These are phyloP conservation scores for Eudemis profundana DNA, from an alignment of 2,888 invertebrate genomes.

Conservation along the genomic window DNA sequence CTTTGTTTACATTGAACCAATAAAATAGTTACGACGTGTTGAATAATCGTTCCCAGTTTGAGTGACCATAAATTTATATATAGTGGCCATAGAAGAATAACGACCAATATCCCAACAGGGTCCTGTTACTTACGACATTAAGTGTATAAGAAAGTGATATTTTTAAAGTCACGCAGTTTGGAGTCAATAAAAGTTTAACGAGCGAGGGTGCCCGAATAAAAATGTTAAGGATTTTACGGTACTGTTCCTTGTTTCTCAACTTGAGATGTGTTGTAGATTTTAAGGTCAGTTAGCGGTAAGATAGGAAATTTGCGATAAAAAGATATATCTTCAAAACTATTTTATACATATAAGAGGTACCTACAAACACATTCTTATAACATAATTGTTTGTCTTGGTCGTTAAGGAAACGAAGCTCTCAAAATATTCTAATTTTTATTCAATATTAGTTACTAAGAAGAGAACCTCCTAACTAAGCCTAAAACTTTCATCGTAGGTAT, in stretches of 20 bases:
- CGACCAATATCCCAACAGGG: background rate
- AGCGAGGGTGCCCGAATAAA: slow-evolving; percentile 78
- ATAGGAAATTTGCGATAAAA: background rate
- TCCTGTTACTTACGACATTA: background rate
- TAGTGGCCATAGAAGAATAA: background rate
- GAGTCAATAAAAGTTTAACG: slow-evolving; percentile 84
- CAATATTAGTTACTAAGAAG: too few species aligned
- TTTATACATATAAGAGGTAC: too few species aligned
- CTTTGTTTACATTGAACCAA: slow-evolving; percentile 80
- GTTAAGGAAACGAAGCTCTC: too few species aligned
- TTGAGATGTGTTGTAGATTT: slow-evolving; percentile 44
- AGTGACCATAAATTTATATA: slow-evolving; percentile 84
- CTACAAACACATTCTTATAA: too few species aligned
- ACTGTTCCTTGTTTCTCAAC: slow-evolving; percentile 54
- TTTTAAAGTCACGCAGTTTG: slow-evolving; percentile 83
- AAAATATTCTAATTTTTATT: too few species aligned
- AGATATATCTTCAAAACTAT: too few species aligned
- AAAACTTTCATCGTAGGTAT: too few species aligned
- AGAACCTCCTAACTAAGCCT: too few species aligned
- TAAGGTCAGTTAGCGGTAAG: slow-evolving; percentile 1
- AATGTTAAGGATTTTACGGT: slow-evolving; percentile 70
- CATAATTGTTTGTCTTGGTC: too few species aligned
- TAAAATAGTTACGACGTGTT: slow-evolving; percentile 85
- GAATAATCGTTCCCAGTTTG: slow-evolving; percentile 82
- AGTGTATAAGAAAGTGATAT: slow-evolving; percentile 49